These are phyloP conservation scores for Sceloporus tristichus DNA, from an alignment of 2,113 vertebrate species.

Conservation along the genomic window DNA sequence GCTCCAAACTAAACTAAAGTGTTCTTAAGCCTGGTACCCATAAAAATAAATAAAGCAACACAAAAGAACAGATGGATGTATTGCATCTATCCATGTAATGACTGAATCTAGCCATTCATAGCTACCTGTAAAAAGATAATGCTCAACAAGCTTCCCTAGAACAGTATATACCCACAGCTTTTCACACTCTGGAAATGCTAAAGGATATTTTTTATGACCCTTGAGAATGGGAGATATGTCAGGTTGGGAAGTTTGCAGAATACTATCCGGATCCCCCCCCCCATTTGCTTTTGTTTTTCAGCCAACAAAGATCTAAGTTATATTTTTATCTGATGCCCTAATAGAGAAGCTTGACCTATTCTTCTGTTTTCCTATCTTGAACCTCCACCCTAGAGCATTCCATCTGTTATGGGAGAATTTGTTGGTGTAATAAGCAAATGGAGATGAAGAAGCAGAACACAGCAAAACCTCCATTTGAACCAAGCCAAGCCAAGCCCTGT, in stretches of 20 bases:
- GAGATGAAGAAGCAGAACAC: not conserved
- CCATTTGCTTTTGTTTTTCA: constrained; percentile 14
- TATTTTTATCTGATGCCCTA: constrained; percentile 10
- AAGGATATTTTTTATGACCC: not conserved
- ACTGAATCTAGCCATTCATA: not conserved
- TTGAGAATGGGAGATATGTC: not conserved
- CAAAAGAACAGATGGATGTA: constrained; percentile 19
- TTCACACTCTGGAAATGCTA: constrained; percentile 2
- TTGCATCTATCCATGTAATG: not conserved
- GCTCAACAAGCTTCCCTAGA: not conserved
- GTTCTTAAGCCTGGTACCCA: not conserved
- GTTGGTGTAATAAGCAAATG: not conserved
- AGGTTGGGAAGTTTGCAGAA: not conserved
- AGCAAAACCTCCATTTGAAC: not conserved
- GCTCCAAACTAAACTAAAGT: not conserved
- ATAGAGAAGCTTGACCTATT: constrained; percentile 10
- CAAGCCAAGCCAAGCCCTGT: not conserved
- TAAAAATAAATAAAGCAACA: fast-evolving
- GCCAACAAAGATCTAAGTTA: constrained; percentile 3
- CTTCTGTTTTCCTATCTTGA: not conserved
- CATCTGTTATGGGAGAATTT: constrained; percentile 7
- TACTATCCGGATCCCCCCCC: too few species aligned
- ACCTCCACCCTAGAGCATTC: not conserved
- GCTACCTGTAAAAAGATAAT: constrained; percentile 35
- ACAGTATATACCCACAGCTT: not conserved